Evolutionary conservation across 1,140 invertebrate species (phyloP), one percentile per base, ranked within the genome.

Genomic region (Hypsibius dujardini): DNA sequence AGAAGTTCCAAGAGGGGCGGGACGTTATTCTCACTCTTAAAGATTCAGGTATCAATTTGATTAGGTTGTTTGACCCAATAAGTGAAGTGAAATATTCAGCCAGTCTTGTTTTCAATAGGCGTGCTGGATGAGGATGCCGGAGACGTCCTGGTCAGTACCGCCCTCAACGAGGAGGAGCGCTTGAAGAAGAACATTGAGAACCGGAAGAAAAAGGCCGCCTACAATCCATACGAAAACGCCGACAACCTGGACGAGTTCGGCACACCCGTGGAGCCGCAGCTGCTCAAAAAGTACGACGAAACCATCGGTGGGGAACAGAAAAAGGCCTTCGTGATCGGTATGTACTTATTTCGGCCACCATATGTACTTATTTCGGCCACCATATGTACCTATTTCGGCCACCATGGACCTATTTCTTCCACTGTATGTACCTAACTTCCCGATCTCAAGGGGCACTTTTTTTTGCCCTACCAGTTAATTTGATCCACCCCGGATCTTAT

Each of bases 141-240:
- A 72, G 95, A 99, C 81, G 87, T 91, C 15, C 82, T 98, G 45
- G 86, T 97, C 45, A 98, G 98, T 83, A 90, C 97, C 1, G 98
- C 98, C 79, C 86, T 98, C 77, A 77, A 92, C 0, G 95, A 98
- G 77, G 86, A 94, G 76, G 95, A 98, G 79, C 84, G 85, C 70
- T 91, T 92, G 77, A 88, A 89, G 75, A 89, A 88, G 82, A 96
- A 93, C 84, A 81, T 90, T 62, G 84, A 88, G 73, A 86, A 88
- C 76, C 90, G 88, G 76, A 90, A 90, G 76, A 87, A 88, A 74
- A 90, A 89, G 79, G 85, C 83, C 60, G 79, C 84, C 47, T 92
- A 88, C 75, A 86, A 88, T 77, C 88, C 89, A 1, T 95, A 91
- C 77, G 90, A 94, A 78, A 88, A 91, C 47, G 86, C 88, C 75